phyloP scores from a whole-genome alignment of 2,888 invertebrate species.

The Acrobasis consociella region DNA sequence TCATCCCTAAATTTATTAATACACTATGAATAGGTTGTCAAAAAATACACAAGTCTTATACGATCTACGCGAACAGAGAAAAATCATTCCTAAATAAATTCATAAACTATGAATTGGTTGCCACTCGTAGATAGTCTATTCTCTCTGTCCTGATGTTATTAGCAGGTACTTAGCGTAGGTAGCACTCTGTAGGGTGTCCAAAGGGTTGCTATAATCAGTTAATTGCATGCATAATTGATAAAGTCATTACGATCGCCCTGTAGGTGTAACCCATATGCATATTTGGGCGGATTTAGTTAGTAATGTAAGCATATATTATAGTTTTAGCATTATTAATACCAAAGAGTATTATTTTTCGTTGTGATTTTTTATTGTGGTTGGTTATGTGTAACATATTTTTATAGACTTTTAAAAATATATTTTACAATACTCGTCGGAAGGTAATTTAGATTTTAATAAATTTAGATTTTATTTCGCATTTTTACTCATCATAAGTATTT shows the following conservation, averaged over 20 bases:
- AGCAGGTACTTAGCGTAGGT: slow-evolving; percentile 6
- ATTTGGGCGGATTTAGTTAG: slow-evolving; percentile 9
- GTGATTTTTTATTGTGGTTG: too few relatives aligned
- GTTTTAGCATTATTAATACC: not conserved
- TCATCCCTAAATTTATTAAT: not conserved
- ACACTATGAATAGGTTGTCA: not conserved
- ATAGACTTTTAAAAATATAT: too few relatives aligned
- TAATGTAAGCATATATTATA: not conserved
- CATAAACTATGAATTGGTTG: slow-evolving; percentile 7
- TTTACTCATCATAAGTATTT: too few relatives aligned
- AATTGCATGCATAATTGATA: slow-evolving; percentile 80
- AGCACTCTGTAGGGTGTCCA: not conserved
- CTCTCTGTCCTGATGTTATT: not conserved
- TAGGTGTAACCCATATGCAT: slow-evolving; percentile 9
- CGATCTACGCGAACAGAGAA: too few relatives aligned
- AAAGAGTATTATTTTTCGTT: too few relatives aligned
- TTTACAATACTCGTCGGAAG: too few relatives aligned
- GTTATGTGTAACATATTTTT: too few relatives aligned
- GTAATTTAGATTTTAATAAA: too few relatives aligned
- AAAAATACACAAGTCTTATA: too few relatives aligned
- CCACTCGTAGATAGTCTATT: not conserved
- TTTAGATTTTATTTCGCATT: too few relatives aligned
- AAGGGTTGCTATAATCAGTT: slow-evolving; percentile 74
- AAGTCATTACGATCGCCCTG: slow-evolving; percentile 50
- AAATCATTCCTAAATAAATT: not conserved